These are phyloP conservation scores for Bombus difficillimus DNA, from an alignment of 1,140 invertebrate genomes.

Conservation along the genomic window DNA sequence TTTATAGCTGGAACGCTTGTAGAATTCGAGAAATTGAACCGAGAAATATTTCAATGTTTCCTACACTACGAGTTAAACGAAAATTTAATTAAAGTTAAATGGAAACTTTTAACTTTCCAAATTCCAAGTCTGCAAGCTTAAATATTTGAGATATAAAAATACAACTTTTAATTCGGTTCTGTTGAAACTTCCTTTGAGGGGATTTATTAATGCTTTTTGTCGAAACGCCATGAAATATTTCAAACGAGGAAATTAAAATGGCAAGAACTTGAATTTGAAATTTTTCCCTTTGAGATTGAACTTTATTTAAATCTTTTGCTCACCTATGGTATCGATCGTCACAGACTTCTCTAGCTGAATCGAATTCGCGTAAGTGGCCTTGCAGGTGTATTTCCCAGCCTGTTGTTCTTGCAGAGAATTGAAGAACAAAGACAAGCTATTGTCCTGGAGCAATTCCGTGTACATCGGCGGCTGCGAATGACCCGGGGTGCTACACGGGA, in stretches of 20 bases:
- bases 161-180: background rate
- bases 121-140: background rate
- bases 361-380: conserved; percentile 89
- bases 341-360: conserved; percentile 86
- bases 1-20: background rate
- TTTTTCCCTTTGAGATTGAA: background rate
- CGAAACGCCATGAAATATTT: background rate
- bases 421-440: conserved; percentile 88
- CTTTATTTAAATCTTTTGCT: conserved; percentile 53
- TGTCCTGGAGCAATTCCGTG: conserved; percentile 85
- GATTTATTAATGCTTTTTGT: too few relatives aligned
- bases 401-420: conserved; percentile 88
- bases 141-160: background rate
- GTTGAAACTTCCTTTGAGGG: background rate
- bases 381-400: conserved; percentile 92
- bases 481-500: conserved; percentile 70
- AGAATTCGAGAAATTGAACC: too few relatives aligned
- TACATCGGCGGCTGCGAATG: conserved; percentile 85
- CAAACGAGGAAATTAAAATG: too few relatives aligned
- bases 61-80: background rate
- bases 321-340: conserved; percentile 89
- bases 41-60: background rate
- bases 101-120: background rate
- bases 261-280: too few relatives aligned
- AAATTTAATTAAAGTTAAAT: background rate